Percentiles rank a stretch among this genome's conserved stretches.
phyloP scores from a whole-genome alignment of 2,888 invertebrate genomes.

The Megastigmus dorsalis region DNA sequence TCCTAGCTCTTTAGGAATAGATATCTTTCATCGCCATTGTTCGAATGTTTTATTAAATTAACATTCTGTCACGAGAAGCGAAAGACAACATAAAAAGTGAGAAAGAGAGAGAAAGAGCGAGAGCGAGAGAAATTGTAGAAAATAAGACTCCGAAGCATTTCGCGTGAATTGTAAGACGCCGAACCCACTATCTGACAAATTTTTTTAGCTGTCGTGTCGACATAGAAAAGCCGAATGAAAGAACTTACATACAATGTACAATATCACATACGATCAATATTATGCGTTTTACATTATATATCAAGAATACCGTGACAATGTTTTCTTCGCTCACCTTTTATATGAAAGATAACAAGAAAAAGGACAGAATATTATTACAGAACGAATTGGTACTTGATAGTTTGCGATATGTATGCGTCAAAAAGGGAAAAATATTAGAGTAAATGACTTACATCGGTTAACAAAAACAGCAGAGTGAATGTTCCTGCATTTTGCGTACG shows the following conservation, averaged over 20 bases:
- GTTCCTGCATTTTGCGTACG: conserved; percentile 20
- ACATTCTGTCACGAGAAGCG: conserved; percentile 43
- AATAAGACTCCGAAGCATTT: conserved; percentile 63
- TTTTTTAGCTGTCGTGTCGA: conserved; percentile 65
- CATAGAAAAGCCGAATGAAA: conserved; percentile 60
- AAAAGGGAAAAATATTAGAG: not conserved
- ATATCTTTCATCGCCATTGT: conserved; percentile 53
- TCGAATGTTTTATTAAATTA: conserved; percentile 52
- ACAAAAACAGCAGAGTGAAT: conserved; percentile 3
- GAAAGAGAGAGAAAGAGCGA: conserved; percentile 12
- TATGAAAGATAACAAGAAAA: conserved; percentile 50
- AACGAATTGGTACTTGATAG: conserved; percentile 25
- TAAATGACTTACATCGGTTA: not conserved
- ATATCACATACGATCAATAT: conserved; percentile 66
- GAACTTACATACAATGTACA: conserved; percentile 67
- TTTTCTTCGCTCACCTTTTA: conserved; percentile 61
- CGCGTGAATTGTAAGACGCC: conserved; percentile 60
- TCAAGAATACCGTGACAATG: conserved; percentile 58
- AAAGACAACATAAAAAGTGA: conserved; percentile 30
- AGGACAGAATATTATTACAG: conserved; percentile 15
- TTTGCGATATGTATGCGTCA: conserved; percentile 2
- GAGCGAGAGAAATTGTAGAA: conserved; percentile 43
- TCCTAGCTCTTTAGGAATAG: conserved; percentile 53
- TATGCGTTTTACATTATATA: conserved; percentile 64
- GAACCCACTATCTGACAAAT: conserved; percentile 57